phyloP scores from a whole-genome alignment of 1,140 invertebrate species.

The Brachionus plicatilis region DNA sequence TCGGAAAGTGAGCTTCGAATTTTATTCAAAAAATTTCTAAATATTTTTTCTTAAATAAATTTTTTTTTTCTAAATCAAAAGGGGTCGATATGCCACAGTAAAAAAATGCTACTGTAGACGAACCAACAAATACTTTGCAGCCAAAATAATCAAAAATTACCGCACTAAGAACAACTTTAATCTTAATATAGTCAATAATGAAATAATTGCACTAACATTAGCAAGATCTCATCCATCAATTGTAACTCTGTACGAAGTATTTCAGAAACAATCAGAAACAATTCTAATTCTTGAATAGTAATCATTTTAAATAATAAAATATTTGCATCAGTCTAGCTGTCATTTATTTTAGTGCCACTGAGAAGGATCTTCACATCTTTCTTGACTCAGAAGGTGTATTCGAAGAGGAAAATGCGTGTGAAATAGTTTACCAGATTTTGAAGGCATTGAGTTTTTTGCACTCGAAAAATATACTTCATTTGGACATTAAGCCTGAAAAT shows the following conservation, averaged over 20 bases:
- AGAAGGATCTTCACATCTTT: constrained; percentile 20
- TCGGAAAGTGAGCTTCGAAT: constrained; percentile 21
- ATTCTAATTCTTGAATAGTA: constrained; percentile 40
- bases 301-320: neutral
- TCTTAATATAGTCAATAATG: constrained; percentile 35
- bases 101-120: constrained; percentile 31
- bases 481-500: constrained; percentile 99
- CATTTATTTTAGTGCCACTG: constrained; percentile 6
- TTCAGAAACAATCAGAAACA: constrained; percentile 8
- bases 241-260: constrained; percentile 31
- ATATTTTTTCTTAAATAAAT: neutral
- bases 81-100: constrained; percentile 30
- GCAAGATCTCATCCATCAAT: constrained; percentile 24
- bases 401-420: constrained; percentile 32
- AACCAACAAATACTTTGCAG: constrained; percentile 17
- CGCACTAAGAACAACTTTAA: constrained; percentile 31
- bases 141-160: constrained; percentile 40
- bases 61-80: neutral
- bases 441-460: constrained; percentile 95
- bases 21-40: neutral
- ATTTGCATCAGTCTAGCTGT: neutral
- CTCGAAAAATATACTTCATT: constrained; percentile 81
- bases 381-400: constrained; percentile 5
- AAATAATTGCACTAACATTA: constrained; percentile 10
- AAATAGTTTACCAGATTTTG: constrained; percentile 69